Percentiles rank a stretch among this genome's conserved stretches.
Evolutionary conservation across 2,113 vertebrate species (phyloP).

Genomic region (Zosterops japonicus): DNA sequence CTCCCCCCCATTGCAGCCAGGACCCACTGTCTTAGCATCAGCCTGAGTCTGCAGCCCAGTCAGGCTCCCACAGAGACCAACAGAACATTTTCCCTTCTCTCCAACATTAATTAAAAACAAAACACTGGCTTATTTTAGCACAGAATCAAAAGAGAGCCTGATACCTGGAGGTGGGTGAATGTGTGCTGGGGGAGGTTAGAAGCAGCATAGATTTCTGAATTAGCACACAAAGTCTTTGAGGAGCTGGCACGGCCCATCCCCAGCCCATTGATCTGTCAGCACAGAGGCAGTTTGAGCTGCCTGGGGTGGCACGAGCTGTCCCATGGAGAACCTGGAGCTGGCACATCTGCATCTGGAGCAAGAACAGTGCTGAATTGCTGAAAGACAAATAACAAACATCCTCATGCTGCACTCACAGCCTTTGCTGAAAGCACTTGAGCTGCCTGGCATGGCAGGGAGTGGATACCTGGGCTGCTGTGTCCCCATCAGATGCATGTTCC

Average conservation of each 20-base stretch:
- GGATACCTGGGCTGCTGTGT: not conserved
- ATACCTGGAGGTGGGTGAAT: not conserved
- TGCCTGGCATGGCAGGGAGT: not conserved
- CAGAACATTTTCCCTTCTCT: not conserved
- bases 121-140: not conserved
- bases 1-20: not conserved
- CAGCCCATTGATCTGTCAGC: not conserved
- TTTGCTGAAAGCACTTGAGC: not conserved
- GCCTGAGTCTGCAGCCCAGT: not conserved
- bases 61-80: not conserved
- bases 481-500: not conserved
- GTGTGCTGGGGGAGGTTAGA: not conserved
- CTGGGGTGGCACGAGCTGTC: not conserved
- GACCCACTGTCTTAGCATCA: rapidly evolving
- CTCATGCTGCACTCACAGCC: not conserved
- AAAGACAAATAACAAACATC: not conserved
- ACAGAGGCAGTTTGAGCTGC: not conserved
- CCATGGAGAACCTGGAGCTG: not conserved
- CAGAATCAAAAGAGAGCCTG: not conserved
- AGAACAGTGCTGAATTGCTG: not conserved
- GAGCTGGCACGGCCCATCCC: rapidly evolving
- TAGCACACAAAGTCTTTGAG: not conserved
- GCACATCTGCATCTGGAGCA: not conserved
- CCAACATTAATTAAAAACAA: not conserved
- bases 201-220: not conserved